These are phyloP conservation scores for Germaria angustata DNA, from an alignment of 2,888 invertebrate genomes.

Conservation along the genomic window DNA sequence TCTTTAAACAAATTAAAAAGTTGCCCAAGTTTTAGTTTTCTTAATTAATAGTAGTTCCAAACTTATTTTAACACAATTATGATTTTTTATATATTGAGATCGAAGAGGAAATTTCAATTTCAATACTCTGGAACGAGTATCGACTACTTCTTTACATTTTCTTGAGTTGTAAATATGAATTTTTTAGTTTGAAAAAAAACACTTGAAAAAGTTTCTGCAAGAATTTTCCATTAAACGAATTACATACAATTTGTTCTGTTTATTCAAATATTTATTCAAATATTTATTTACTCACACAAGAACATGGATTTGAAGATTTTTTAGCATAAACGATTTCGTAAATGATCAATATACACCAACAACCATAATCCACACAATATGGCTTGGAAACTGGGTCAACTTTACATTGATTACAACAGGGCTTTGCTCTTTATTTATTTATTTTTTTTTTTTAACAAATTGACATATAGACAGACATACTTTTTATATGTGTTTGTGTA, in stretches of 20 bases:
- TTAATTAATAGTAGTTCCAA: background rate
- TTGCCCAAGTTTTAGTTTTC: background rate
- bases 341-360: slow-evolving; percentile 42
- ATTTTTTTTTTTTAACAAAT: slow-evolving; percentile 7
- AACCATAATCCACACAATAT: slow-evolving; percentile 46
- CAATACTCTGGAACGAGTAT: background rate
- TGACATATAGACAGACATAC: slow-evolving; percentile 19
- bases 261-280: background rate
- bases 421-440: slow-evolving; percentile 56
- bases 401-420: slow-evolving; percentile 63
- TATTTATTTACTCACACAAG: background rate
- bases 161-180: background rate
- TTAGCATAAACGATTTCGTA: slow-evolving; percentile 22
- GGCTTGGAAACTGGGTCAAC: slow-evolving; percentile 62
- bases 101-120: background rate
- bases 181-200: background rate
- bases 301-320: slow-evolving; percentile 16
- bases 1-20: background rate
- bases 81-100: background rate
- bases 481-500: slow-evolving; percentile 4
- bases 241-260: background rate
- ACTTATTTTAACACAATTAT: background rate
- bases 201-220: slow-evolving; percentile 4
- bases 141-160: background rate
- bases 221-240: slow-evolving; percentile 18